These are phyloP conservation scores for Arizona elegans DNA, from an alignment of 2,113 vertebrate species.

Conservation along the genomic window DNA sequence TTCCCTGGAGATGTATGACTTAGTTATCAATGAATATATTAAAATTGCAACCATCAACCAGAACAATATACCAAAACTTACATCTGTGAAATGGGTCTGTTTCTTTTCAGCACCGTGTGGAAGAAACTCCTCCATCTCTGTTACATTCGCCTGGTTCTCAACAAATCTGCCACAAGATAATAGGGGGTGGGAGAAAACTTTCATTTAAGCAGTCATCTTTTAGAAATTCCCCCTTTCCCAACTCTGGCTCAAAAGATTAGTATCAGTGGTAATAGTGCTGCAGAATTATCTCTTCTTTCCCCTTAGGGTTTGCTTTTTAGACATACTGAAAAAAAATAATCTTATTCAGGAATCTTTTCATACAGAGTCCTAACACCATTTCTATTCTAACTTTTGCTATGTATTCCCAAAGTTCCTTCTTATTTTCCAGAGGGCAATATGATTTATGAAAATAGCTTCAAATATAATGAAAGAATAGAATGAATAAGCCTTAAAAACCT, in stretches of 20 bases:
- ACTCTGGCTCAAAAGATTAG: background rate
- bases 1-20: background rate
- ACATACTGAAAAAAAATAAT: background rate
- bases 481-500: background rate
- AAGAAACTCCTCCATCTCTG: constrained; percentile 84
- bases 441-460: background rate
- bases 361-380: background rate
- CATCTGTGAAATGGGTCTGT: constrained; percentile 85
- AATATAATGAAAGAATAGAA: background rate
- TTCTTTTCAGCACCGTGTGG: constrained; percentile 80
- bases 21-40: background rate
- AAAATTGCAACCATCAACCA: background rate
- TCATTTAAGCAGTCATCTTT: background rate
- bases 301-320: background rate
- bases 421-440: background rate
- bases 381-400: background rate
- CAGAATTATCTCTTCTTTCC: background rate
- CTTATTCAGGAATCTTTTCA: background rate
- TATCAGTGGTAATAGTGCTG: background rate
- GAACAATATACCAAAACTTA: constrained; percentile 58
- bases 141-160: constrained; percentile 67
- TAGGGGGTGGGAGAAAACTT: background rate
- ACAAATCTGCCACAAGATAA: constrained; percentile 73
- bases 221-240: background rate
- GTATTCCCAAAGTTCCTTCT: background rate